phyloP scores from a whole-genome alignment of 2,888 invertebrate genomes.

The Pandemis corylana region DNA sequence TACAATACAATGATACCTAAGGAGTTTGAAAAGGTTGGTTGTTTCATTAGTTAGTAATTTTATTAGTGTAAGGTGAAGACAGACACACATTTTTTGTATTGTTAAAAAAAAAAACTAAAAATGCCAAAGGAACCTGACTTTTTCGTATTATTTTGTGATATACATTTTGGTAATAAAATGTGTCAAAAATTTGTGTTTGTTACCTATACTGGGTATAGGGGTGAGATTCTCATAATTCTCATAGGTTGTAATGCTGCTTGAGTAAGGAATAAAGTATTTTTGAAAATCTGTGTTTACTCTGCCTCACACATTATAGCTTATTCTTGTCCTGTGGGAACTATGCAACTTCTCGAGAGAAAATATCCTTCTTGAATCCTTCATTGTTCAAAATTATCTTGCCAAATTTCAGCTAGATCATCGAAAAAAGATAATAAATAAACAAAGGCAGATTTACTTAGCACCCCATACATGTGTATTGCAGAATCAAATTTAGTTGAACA shows the following conservation, averaged over 20 bases:
- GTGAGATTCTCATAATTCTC: slow-evolving; percentile 34
- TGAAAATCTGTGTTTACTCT: slow-evolving; percentile 3
- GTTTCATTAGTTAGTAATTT: slow-evolving; percentile 40
- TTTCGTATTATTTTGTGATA: slow-evolving; percentile 29
- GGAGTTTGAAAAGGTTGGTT: slow-evolving; percentile 19
- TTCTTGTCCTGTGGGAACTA: too few relatives aligned
- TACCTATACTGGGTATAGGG: slow-evolving; percentile 32
- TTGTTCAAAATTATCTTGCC: too few relatives aligned
- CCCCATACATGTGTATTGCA: too few relatives aligned
- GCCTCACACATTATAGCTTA: not conserved
- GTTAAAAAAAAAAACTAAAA: slow-evolving; percentile 50
- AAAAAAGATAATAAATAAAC: too few relatives aligned
- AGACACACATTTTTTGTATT: slow-evolving; percentile 55
- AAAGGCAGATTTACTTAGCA: too few relatives aligned
- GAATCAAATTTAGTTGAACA: too few relatives aligned
- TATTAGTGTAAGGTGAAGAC: slow-evolving; percentile 40
- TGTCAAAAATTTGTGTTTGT: slow-evolving; percentile 41
- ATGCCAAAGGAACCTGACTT: slow-evolving; percentile 38
- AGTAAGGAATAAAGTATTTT: slow-evolving; percentile 40
- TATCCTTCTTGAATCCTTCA: too few relatives aligned
- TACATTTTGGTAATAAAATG: slow-evolving; percentile 23
- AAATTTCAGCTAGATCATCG: too few relatives aligned
- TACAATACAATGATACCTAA: not conserved
- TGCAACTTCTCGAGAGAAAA: too few relatives aligned
- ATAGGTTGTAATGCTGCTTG: slow-evolving; percentile 29